phyloP scores from a whole-genome alignment of 2,888 invertebrate genomes.

The Caenorhabditis becei region DNA sequence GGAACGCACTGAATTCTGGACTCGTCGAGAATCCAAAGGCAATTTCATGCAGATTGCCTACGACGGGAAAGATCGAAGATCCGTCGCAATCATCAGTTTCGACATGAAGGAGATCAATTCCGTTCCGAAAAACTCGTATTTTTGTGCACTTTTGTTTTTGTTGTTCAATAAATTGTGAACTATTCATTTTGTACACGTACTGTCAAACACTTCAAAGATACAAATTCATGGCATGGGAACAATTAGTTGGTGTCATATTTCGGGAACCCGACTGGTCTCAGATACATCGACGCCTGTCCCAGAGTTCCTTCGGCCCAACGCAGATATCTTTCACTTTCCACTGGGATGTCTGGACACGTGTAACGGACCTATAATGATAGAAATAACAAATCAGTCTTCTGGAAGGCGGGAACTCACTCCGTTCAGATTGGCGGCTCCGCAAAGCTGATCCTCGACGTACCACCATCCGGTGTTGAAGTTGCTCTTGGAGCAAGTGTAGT shows the following conservation, averaged over 20 bases:
- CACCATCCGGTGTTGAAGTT: constrained; percentile 76
- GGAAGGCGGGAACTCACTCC: constrained; percentile 41
- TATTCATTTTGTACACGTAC: constrained; percentile 47
- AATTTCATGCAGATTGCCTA: constrained; percentile 50
- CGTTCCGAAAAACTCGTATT: neutral
- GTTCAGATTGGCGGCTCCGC: constrained; percentile 74
- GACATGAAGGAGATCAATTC: constrained; percentile 42
- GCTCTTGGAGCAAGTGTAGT: constrained; percentile 66
- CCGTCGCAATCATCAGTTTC: constrained; percentile 39
- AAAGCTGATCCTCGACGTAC: constrained; percentile 67
- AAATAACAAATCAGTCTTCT: neutral
- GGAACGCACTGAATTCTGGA: constrained; percentile 41
- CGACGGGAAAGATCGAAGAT: constrained; percentile 28
- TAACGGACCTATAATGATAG: constrained; percentile 61
- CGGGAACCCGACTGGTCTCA: constrained; percentile 69
- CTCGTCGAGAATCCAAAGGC: constrained; percentile 40
- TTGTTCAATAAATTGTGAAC: constrained; percentile 5
- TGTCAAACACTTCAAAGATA: constrained; percentile 38
- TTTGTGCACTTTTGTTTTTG: neutral
- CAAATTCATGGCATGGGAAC: constrained; percentile 31
- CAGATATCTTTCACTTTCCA: constrained; percentile 65
- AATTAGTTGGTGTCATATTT: constrained; percentile 58
- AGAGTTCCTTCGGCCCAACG: constrained; percentile 70
- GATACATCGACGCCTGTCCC: constrained; percentile 65
- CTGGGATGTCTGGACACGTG: constrained; percentile 66